Conservation (phyloP, 2,797 vertebrate species). For the Bryconaethiops microstoma region DNA sequence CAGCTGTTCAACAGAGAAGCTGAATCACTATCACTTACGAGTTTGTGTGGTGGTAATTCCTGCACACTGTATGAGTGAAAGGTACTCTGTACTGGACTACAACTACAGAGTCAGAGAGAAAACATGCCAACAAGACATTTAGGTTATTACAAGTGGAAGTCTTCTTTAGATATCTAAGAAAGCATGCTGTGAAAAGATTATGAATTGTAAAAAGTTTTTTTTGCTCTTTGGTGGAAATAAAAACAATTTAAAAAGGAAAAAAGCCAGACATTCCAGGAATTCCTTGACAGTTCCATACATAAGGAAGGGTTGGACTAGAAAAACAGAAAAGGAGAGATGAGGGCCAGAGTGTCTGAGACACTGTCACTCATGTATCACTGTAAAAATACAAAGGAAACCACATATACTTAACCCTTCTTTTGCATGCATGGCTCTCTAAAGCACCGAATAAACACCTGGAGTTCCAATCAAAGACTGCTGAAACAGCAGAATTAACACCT, state of each 20-base stretch:
- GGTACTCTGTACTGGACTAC: conserved; percentile 11
- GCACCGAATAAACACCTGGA: background rate
- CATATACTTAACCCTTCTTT: conserved; percentile 51
- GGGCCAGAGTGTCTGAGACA: conserved; percentile 87
- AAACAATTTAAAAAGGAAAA: conserved; percentile 79
- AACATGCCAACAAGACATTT: conserved; percentile 26
- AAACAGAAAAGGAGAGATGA: conserved; percentile 83
- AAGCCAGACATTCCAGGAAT: conserved; percentile 89
- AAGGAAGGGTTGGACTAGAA: conserved; percentile 90
- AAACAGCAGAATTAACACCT: background rate
- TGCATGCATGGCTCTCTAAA: conserved; percentile 27
- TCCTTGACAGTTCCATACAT: conserved; percentile 87
- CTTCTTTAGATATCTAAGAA: conserved; percentile 42
- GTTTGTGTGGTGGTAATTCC: background rate
- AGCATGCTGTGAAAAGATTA: conserved; percentile 34
- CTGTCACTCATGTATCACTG: conserved; percentile 71
- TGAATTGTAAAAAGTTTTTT: conserved; percentile 62
- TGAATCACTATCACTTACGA: conserved; percentile 27
- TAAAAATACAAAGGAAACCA: conserved; percentile 63
- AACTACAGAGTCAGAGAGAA: conserved; percentile 36
- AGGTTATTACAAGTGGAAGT: conserved; percentile 23
- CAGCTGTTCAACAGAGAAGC: background rate
- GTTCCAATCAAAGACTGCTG: background rate
- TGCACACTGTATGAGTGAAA: conserved; percentile 17
- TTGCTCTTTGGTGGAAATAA: conserved; percentile 73